These are phyloP conservation scores for Stegostoma tigrinum DNA, from an alignment of 2,113 vertebrate genomes.

Conservation along the genomic window DNA sequence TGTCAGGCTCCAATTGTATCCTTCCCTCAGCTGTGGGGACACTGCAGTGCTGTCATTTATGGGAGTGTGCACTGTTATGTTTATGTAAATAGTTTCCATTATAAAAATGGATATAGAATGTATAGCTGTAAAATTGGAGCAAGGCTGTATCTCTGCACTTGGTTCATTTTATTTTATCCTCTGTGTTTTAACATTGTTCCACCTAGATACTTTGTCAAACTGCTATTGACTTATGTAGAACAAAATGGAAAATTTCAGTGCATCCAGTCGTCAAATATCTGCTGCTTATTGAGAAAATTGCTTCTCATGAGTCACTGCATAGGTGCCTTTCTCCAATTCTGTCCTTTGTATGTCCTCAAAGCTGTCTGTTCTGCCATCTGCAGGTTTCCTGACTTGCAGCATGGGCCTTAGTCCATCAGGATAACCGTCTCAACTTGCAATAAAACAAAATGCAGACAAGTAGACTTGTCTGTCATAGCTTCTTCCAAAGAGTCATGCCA, in stretches of 20 bases:
- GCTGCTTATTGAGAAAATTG: slow-evolving; percentile 1
- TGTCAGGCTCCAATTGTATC: not conserved
- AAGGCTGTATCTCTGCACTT: not conserved
- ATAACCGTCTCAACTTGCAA: not conserved
- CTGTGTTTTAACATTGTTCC: not conserved
- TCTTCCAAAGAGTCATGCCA: too few relatives aligned
- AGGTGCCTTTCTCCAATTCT: not conserved
- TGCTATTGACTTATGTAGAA: not conserved
- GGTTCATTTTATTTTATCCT: not conserved
- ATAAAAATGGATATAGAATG: not conserved
- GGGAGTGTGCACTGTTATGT: not conserved
- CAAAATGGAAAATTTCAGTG: not conserved
- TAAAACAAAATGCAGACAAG: not conserved
- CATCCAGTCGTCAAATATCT: not conserved
- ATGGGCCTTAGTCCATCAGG: not conserved
- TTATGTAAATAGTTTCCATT: not conserved
- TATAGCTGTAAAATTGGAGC: not conserved
- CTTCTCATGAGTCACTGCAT: not conserved
- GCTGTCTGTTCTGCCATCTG: not conserved
- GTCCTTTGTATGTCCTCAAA: not conserved
- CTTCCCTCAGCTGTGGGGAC: not conserved
- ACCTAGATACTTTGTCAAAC: not conserved
- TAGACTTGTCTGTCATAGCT: too few relatives aligned
- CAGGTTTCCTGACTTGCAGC: not conserved
- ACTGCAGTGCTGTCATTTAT: not conserved